These are phyloP conservation scores for Willowsia nigromaculata DNA, from an alignment of 2,888 invertebrate genomes.

Conservation along the genomic window DNA sequence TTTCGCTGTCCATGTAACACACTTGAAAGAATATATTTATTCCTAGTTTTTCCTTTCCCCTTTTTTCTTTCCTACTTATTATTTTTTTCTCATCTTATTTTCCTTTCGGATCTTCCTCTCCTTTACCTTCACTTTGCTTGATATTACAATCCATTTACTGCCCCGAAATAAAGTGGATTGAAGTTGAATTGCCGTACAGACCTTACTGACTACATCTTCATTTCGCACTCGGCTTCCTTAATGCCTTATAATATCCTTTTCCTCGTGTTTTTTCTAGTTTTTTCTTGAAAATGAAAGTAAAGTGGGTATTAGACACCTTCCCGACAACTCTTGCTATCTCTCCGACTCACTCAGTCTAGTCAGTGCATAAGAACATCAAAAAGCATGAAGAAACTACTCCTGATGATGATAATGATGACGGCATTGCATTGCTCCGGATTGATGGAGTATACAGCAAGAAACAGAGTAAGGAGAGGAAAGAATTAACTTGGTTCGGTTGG, in stretches of 20 bases:
- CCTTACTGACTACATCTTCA: constrained; percentile 41
- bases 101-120: constrained; percentile 25
- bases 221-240: constrained; percentile 57
- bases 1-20: not conserved
- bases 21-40: too few relatives aligned
- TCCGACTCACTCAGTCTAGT: constrained; percentile 12
- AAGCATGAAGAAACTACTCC: not conserved
- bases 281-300: constrained; percentile 35
- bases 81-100: constrained; percentile 35
- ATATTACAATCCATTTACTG: constrained; percentile 64
- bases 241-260: constrained; percentile 7
- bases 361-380: constrained; percentile 22
- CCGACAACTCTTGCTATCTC: constrained; percentile 54
- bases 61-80: constrained; percentile 7
- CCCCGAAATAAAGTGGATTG: constrained; percentile 63
- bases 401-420: constrained; percentile 15
- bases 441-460: not conserved
- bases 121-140: constrained; percentile 49
- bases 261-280: not conserved
- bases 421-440: constrained; percentile 8
- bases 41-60: not conserved
- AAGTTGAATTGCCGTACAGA: constrained; percentile 48
- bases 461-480: not conserved
- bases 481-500: constrained; percentile 26
- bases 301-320: constrained; percentile 68